phyloP scores from a whole-genome alignment of 1,140 invertebrate species.

The Sycobia sp. region DNA sequence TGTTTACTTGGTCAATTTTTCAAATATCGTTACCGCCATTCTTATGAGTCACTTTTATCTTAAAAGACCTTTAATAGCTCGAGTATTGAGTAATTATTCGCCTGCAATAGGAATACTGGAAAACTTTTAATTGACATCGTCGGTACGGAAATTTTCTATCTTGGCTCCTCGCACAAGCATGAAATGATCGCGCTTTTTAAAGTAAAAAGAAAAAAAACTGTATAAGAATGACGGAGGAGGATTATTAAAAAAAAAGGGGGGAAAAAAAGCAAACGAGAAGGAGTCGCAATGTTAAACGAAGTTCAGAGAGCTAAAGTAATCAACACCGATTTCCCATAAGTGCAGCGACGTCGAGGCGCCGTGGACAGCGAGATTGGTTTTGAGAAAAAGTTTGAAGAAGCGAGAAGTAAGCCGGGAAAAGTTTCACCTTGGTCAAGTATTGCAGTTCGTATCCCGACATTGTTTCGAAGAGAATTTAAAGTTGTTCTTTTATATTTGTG shows the following conservation, averaged over 20 bases:
- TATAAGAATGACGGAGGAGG: neutral
- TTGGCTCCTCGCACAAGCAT: too few species aligned
- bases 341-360: neutral
- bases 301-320: conserved; percentile 15
- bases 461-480: conserved; percentile 29
- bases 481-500: conserved; percentile 20
- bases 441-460: conserved; percentile 9
- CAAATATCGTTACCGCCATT: too few species aligned
- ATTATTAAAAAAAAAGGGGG: conserved; percentile 1
- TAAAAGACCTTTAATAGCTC: too few species aligned
- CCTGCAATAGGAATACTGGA: too few species aligned
- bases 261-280: too few species aligned
- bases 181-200: too few species aligned
- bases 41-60: too few species aligned
- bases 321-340: conserved; percentile 30
- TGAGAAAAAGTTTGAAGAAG: conserved; percentile 16
- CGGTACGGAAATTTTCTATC: too few species aligned
- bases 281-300: conserved; percentile 6
- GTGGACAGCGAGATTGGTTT: conserved; percentile 26
- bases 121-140: too few species aligned
- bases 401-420: conserved; percentile 13
- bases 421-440: conserved; percentile 25
- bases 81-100: too few species aligned
- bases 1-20: too few species aligned
- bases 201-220: neutral